Conservation (phyloP, 2,888 invertebrate species). For the Thymelicus acteon region DNA sequence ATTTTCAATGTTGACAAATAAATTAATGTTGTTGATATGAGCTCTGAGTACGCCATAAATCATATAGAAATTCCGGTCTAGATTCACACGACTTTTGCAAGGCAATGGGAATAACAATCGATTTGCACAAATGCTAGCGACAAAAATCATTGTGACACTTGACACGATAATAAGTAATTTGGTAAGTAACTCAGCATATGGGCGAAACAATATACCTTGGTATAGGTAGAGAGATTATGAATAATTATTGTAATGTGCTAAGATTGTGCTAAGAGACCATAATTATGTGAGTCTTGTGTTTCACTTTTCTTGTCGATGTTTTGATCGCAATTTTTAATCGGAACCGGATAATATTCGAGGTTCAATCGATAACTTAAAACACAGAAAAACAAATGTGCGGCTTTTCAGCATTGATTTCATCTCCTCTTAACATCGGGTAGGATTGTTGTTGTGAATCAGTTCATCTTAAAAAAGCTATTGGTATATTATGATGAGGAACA, state of each 20-base stretch:
- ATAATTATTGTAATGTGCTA: neutral
- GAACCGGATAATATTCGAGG: too few relatives aligned
- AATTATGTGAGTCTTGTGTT: neutral
- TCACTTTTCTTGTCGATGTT: neutral
- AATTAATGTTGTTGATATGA: constrained; percentile 41
- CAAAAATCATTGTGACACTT: constrained; percentile 45
- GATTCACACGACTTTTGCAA: constrained; percentile 65
- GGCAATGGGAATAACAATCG: constrained; percentile 44
- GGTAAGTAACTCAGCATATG: neutral
- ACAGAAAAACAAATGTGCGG: too few relatives aligned
- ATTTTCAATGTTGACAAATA: constrained; percentile 11
- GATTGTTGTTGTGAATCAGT: too few relatives aligned
- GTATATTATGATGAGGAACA: too few relatives aligned
- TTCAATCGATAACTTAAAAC: too few relatives aligned
- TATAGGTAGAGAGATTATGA: neutral
- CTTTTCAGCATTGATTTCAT: too few relatives aligned
- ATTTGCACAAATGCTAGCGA: constrained; percentile 46
- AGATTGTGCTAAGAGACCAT: neutral
- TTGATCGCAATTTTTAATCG: too few relatives aligned
- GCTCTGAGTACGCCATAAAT: constrained; percentile 40
- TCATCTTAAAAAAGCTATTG: too few relatives aligned
- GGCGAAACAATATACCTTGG: neutral
- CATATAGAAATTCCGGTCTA: constrained; percentile 46
- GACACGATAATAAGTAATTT: constrained; percentile 18
- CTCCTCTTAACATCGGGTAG: too few relatives aligned